A percentile compares a stretch with the other conserved stretches of the same genome.
Conservation (phyloP, 2,797 vertebrate genomes). For the Manis pentadactyla region DNA sequence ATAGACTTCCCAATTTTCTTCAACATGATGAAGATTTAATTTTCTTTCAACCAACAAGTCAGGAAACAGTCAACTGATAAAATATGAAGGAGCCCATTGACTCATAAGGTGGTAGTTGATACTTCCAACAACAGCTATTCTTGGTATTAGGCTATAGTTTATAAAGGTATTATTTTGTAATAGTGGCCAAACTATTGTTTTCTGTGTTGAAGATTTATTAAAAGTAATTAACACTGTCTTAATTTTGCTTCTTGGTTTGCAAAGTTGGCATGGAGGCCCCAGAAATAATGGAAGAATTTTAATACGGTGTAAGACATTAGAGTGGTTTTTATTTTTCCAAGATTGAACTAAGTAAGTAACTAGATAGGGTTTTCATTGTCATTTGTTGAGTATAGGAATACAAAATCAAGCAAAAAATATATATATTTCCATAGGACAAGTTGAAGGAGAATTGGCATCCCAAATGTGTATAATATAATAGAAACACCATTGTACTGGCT, state of each 20-base stretch:
- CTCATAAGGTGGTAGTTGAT: not conserved
- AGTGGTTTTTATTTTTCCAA: not conserved
- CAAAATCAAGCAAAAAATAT: not conserved
- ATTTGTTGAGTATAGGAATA: not conserved
- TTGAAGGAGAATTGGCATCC: not conserved
- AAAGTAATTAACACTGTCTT: not conserved
- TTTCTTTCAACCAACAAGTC: conserved; percentile 18
- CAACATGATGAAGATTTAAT: not conserved
- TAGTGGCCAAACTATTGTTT: not conserved
- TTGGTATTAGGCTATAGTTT: not conserved
- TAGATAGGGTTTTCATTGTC: not conserved
- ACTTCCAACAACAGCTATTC: not conserved
- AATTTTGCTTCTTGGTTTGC: conserved; percentile 7
- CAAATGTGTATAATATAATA: not conserved
- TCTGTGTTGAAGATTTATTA: not conserved
- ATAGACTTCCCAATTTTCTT: not conserved
- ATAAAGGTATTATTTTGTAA: conserved; percentile 17
- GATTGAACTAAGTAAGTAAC: not conserved
- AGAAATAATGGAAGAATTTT: not conserved
- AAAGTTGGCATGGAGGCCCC: not conserved
- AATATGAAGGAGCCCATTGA: not conserved
- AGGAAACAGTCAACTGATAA: not conserved
- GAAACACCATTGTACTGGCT: not conserved
- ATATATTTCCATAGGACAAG: not conserved
- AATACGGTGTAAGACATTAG: not conserved